Conservation (phyloP, 2,113 vertebrate species). For the Mugil cephalus region DNA sequence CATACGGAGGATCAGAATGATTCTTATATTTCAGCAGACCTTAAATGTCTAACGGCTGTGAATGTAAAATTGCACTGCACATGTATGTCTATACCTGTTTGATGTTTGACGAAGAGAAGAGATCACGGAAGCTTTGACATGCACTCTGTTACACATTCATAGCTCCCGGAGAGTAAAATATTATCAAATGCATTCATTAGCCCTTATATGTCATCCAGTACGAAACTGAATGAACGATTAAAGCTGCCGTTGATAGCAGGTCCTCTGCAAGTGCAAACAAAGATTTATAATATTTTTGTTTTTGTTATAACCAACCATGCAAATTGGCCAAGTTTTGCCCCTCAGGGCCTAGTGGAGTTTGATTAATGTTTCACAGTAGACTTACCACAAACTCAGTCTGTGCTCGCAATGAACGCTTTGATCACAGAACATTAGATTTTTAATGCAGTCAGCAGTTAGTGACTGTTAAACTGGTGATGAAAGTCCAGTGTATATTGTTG, state of each 20-base stretch:
- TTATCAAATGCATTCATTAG: constrained; percentile 25
- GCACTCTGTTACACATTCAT: constrained; percentile 65
- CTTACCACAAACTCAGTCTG: not conserved
- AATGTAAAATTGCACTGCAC: constrained; percentile 19
- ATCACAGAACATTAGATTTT: constrained; percentile 50
- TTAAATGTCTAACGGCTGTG: not conserved
- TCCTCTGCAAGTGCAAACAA: not conserved
- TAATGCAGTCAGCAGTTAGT: constrained; percentile 34
- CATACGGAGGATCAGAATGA: too few species aligned
- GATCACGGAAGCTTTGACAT: not conserved
- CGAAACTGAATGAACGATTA: not conserved
- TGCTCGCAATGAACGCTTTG: constrained; percentile 9
- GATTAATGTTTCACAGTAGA: constrained; percentile 68
- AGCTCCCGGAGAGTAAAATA: constrained; percentile 46
- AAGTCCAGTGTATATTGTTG: constrained; percentile 33
- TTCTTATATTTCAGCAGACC: not conserved
- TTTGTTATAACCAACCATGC: not conserved
- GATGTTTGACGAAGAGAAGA: constrained; percentile 70
- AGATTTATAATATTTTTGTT: not conserved
- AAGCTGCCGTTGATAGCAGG: not conserved
- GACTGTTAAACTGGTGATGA: not conserved
- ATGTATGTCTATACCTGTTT: constrained; percentile 45
- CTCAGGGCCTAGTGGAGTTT: constrained; percentile 26
- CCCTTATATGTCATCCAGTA: constrained; percentile 9
- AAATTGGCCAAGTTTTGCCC: not conserved